Evolutionary conservation across 2,113 vertebrate genomes (phyloP), one percentile per base, ranked within the genome.

Genomic region (Vireo altiloquus): DNA sequence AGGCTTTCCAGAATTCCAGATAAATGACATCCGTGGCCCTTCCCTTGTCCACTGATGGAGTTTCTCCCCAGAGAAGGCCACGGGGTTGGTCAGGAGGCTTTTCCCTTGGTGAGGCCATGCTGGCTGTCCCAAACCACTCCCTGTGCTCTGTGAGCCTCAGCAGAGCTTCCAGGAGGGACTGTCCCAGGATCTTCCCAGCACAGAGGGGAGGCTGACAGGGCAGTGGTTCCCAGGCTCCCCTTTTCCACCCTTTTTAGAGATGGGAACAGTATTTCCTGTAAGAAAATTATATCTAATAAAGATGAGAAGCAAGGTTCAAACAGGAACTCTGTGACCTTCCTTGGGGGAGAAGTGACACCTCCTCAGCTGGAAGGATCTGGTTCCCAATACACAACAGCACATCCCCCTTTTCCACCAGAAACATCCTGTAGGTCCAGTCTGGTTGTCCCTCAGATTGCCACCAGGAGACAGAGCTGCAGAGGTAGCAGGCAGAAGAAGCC

Each of bases 321-420:
- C 35, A 79, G 42, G 31, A 79, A 6, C 27, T 42, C 39, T 37
- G 35, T 15, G 39, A 40, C 8, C 24, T 28, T 72, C 59, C 39
- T 16, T 53, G 19, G 15, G 27, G 25, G 20, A 57, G n/a, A n/a
- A 83, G 53, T 31, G 28, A 76, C 8, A 76, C 13, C n/a, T 44
- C 11, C 4, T 24, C 35, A 50, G 49, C 33, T 87, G 69, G 11
- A 17, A 0, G 0, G 33, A 15, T 40, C 53, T 77, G 39, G 19
- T n/a, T 82, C 50, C 33, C 59, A 37, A 37, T 5, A 27, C 3
- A 11, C 33, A 53, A 2, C 46, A 47, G 63, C 35, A 42, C 22
- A 44, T 15, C 9, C 61, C 33, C 50, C 14, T 14, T 30, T 46
- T 27, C 15, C 13, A 39, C n/a, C 22, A 77, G 39, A 72, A 92